Conservation (phyloP, 2,888 invertebrate species). For the Pristionchus fissidentatus region DNA sequence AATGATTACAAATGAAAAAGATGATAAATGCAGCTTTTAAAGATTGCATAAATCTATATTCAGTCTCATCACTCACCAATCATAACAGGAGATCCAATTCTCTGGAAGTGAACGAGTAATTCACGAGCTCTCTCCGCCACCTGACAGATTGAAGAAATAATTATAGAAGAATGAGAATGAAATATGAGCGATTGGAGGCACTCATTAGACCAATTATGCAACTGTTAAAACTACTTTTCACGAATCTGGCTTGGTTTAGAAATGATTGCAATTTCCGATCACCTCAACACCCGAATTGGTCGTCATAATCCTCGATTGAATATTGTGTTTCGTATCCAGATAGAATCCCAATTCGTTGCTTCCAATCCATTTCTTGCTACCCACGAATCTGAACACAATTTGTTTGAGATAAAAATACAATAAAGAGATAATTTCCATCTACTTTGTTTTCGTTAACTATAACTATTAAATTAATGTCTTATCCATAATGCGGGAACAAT, state of each 20-base stretch:
- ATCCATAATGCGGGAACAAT: neutral
- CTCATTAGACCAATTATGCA: no score
- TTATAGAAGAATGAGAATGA: neutral
- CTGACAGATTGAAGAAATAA: slow-evolving; percentile 6
- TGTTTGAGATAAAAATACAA: neutral
- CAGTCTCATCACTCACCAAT: slow-evolving; percentile 83
- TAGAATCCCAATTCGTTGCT: slow-evolving; percentile 96
- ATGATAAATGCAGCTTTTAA: neutral
- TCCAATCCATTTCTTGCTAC: slow-evolving; percentile 96
- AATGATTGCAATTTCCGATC: no score
- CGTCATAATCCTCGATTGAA: slow-evolving; percentile 84
- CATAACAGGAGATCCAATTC: slow-evolving; percentile 96
- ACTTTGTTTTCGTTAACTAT: no score
- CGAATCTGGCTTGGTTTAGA: no score
- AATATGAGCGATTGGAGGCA: no score
- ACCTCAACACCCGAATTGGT: slow-evolving; percentile 88
- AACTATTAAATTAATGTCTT: neutral
- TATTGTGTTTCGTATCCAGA: slow-evolving; percentile 77
- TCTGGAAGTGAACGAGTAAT: slow-evolving; percentile 90
- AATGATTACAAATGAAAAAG: neutral
- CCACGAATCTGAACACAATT: slow-evolving; percentile 83
- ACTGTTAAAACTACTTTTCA: no score
- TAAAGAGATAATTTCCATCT: no score
- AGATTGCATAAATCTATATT: neutral
- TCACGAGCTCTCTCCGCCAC: slow-evolving; percentile 84